phyloP scores from a whole-genome alignment of 2,888 invertebrate genomes.

The Antheraea yamamai region DNA sequence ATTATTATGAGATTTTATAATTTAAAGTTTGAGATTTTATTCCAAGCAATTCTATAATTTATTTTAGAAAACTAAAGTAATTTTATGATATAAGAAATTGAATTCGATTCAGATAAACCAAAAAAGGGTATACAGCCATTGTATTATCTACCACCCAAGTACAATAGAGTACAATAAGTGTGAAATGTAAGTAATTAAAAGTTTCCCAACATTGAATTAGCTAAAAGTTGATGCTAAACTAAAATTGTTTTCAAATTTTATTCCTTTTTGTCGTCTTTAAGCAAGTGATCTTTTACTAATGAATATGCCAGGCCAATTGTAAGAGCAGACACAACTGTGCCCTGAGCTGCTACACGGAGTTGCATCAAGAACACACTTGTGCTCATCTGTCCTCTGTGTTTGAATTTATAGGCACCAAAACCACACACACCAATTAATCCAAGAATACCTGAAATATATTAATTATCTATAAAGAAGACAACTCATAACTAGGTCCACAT shows the following conservation, averaged over 20 bases:
- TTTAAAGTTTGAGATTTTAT: slow-evolving; percentile 24
- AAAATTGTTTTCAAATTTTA: slow-evolving; percentile 28
- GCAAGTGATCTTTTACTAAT: slow-evolving; percentile 82
- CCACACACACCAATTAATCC: slow-evolving; percentile 85
- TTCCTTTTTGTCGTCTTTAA: slow-evolving; percentile 62
- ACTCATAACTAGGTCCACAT: neutral
- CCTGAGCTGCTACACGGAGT: slow-evolving; percentile 92
- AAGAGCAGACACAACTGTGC: slow-evolving; percentile 89
- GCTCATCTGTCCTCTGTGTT: slow-evolving; percentile 88
- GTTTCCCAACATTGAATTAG: slow-evolving; percentile 13
- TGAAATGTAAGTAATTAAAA: neutral
- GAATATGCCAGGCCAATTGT: slow-evolving; percentile 87
- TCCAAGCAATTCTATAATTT: neutral
- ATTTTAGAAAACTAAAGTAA: neutral
- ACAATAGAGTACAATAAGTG: neutral
- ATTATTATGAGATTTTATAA: slow-evolving; percentile 26
- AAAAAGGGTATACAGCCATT: too few relatives aligned
- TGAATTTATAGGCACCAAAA: slow-evolving; percentile 89
- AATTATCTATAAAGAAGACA: neutral
- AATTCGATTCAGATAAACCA: neutral
- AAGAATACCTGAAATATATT: slow-evolving; percentile 83
- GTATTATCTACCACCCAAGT: neutral
- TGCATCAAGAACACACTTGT: slow-evolving; percentile 93
- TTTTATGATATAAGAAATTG: neutral
- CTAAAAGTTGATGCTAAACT: slow-evolving; percentile 15